Evolutionary conservation across 2,113 vertebrate species (phyloP).

Genomic region (Geothlypis trichas): DNA sequence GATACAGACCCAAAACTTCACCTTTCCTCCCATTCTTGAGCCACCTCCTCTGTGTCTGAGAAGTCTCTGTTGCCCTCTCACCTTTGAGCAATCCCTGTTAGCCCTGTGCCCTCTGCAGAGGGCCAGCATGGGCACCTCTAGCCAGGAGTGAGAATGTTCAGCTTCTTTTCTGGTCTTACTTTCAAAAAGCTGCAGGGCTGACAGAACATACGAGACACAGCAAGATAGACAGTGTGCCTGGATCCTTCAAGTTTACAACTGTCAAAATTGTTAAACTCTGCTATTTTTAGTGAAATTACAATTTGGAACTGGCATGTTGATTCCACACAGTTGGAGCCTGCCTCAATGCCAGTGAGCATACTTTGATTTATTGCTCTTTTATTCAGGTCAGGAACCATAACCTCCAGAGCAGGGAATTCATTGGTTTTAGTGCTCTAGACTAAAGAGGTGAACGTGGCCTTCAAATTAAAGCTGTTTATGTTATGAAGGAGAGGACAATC

Average conservation of each 20-base stretch:
- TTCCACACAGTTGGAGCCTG: slow-evolving; percentile 38
- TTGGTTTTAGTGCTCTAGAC: neutral
- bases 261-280: slow-evolving; percentile 35
- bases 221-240: slow-evolving; percentile 18
- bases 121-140: neutral
- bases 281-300: slow-evolving; percentile 60
- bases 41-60: neutral
- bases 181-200: neutral
- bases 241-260: slow-evolving; percentile 44
- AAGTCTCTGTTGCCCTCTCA: too few relatives aligned
- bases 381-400: slow-evolving; percentile 50
- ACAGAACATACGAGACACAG: slow-evolving; percentile 22
- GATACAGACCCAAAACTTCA: neutral
- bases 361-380: slow-evolving; percentile 68
- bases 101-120: neutral
- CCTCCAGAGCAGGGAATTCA: slow-evolving; percentile 27
- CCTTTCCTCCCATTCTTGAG: neutral
- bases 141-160: neutral
- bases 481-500: neutral
- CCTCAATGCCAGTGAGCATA: slow-evolving; percentile 9
- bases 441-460: slow-evolving; percentile 2
- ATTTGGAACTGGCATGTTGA: slow-evolving; percentile 44
- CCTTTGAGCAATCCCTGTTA: neutral
- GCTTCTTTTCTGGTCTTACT: neutral
- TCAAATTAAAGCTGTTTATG: slow-evolving; percentile 42